phyloP scores from a whole-genome alignment of 2,888 invertebrate genomes.

The Plutella xylostella region DNA sequence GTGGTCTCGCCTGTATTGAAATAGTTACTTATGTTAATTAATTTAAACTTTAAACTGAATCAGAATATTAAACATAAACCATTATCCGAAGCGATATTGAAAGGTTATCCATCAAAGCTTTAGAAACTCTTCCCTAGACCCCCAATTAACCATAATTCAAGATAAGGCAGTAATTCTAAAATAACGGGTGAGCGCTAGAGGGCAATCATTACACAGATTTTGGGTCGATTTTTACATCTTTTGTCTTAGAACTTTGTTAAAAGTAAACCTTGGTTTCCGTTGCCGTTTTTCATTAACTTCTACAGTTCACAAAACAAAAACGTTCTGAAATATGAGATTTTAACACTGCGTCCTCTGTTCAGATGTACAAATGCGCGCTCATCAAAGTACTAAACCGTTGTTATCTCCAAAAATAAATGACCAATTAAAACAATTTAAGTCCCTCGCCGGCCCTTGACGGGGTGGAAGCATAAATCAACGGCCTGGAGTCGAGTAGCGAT shows the following conservation, averaged over 20 bases:
- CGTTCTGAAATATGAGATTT: no score
- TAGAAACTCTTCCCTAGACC: conserved; percentile 62
- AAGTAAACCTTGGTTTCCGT: no score
- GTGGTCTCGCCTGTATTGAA: no score
- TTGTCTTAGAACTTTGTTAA: conserved; percentile 55
- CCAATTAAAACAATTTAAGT: conserved; percentile 67
- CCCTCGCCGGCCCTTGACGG: conserved; percentile 45
- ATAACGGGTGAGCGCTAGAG: conserved; percentile 62
- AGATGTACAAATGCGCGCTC: conserved; percentile 28
- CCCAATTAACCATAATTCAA: conserved; percentile 66
- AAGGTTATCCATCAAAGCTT: conserved; percentile 55
- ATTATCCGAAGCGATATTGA: conserved; percentile 36
- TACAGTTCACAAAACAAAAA: no score
- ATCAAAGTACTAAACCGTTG: conserved; percentile 29
- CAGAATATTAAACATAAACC: conserved; percentile 35
- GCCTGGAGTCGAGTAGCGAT: conserved; percentile 62
- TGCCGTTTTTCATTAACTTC: no score
- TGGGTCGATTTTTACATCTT: conserved; percentile 43
- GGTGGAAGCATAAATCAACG: conserved; percentile 67
- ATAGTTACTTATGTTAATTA: conserved; percentile 18
- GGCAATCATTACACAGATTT: conserved; percentile 57
- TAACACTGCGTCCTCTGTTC: no score
- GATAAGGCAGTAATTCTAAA: conserved; percentile 65
- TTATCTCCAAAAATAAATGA: conserved; percentile 65
- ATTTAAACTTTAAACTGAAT: conserved; percentile 29